Percentiles rank a stretch among this genome's conserved stretches.
These are phyloP conservation scores for Periophthalmus magnuspinnatus DNA, from an alignment of 2,797 vertebrate species.

Conservation along the genomic window DNA sequence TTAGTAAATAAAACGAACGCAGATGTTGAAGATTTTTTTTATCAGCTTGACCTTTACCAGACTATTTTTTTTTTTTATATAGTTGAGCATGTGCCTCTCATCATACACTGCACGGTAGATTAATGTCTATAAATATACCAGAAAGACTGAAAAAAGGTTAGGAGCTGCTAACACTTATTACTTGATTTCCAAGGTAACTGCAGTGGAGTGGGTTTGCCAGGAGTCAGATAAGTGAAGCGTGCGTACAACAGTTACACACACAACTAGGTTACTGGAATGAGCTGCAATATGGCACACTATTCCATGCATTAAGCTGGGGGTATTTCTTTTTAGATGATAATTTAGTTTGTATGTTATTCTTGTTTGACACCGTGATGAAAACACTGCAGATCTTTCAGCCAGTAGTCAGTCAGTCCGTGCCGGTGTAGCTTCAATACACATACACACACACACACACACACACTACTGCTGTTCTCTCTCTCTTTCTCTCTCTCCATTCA, in stretches of 20 bases:
- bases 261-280: constrained; percentile 34
- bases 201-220: constrained; percentile 8
- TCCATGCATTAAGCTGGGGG: constrained; percentile 21
- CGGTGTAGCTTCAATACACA: constrained; percentile 49
- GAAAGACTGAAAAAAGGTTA: not conserved
- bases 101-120: not conserved
- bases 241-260: not conserved
- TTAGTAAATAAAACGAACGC: too few species aligned
- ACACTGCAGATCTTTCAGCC: constrained; percentile 71
- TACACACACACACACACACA: constrained; percentile 16
- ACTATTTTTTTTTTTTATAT: not conserved
- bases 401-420: constrained; percentile 62
- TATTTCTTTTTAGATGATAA: constrained; percentile 31
- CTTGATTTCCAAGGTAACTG: constrained; percentile 10
- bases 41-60: too few species aligned
- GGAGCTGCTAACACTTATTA: not conserved
- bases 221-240: constrained; percentile 24
- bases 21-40: too few species aligned
- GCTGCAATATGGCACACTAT: constrained; percentile 27
- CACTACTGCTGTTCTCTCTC: constrained; percentile 48
- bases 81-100: not conserved
- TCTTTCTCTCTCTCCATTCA: constrained; percentile 42
- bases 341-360: constrained; percentile 36
- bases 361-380: constrained; percentile 59
- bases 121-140: constrained; percentile 5